phyloP scores from a whole-genome alignment of 2,888 invertebrate species.

The Luffia ferchaultella region DNA sequence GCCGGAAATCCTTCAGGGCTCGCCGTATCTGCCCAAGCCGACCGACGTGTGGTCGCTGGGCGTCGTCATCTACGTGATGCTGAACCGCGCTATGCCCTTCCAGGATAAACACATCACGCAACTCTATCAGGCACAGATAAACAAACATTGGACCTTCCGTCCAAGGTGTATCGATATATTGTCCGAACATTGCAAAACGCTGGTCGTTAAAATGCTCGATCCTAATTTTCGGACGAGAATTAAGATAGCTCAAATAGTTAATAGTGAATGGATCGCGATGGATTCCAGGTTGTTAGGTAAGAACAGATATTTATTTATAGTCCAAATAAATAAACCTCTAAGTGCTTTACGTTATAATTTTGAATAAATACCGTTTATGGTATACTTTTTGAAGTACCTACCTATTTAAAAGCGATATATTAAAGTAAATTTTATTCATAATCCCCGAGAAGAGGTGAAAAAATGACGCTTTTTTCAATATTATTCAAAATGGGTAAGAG shows the following conservation, averaged over 20 bases:
- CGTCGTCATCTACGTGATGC: constrained; percentile 81
- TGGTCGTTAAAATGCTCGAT: constrained; percentile 71
- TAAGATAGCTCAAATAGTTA: constrained; percentile 65
- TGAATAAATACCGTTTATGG: neutral
- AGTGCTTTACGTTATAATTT: neutral
- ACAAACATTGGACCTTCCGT: constrained; percentile 74
- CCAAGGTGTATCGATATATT: constrained; percentile 65
- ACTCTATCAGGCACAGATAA: constrained; percentile 69
- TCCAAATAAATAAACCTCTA: neutral
- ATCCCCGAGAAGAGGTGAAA: too few relatives aligned
- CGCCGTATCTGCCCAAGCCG: constrained; percentile 74
- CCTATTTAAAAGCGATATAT: too few relatives aligned
- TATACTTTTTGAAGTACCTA: too few relatives aligned
- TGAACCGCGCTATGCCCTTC: constrained; percentile 86
- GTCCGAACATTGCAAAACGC: constrained; percentile 69
- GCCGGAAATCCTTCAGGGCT: constrained; percentile 83
- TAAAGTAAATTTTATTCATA: too few relatives aligned
- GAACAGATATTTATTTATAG: neutral
- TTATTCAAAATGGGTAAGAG: too few relatives aligned
- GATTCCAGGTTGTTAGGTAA: constrained; percentile 62
- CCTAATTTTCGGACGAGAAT: constrained; percentile 69
- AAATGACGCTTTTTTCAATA: too few relatives aligned
- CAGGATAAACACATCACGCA: constrained; percentile 78
- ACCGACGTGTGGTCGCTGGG: constrained; percentile 86
- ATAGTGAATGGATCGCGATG: constrained; percentile 71